Evolutionary conservation across 2,797 vertebrate genomes (phyloP).

Genomic region (Menidia menidia): DNA sequence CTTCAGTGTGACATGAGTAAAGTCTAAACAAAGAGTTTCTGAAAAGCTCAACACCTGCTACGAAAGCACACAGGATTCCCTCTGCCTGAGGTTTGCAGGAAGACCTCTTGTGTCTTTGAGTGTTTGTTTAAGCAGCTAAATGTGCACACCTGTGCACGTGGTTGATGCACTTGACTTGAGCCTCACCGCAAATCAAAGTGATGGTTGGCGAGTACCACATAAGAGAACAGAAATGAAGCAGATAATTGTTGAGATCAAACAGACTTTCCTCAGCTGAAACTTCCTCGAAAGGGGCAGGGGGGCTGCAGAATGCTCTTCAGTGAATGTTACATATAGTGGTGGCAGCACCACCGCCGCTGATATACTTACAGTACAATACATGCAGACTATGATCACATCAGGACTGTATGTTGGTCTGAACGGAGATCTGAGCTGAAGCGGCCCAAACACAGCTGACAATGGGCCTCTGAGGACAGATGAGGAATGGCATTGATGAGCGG

Average conservation of each 20-base stretch:
- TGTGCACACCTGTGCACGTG: conserved; percentile 56
- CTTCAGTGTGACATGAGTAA: conserved; percentile 20
- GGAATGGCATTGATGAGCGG: conserved; percentile 71
- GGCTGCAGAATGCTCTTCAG: conserved; percentile 33
- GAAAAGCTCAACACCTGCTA: conserved; percentile 36
- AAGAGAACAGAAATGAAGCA: conserved; percentile 71
- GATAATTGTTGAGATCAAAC: conserved; percentile 73
- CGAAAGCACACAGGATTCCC: conserved; percentile 52
- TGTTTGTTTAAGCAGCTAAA: conserved; percentile 56
- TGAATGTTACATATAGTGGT: conserved; percentile 52
- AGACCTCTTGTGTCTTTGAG: conserved; percentile 47
- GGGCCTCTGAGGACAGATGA: conserved; percentile 68
- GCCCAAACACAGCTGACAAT: conserved; percentile 56
- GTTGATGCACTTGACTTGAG: conserved; percentile 74
- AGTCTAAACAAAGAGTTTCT: conserved; percentile 49
- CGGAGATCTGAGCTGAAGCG: conserved; percentile 38
- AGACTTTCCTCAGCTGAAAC: conserved; percentile 47
- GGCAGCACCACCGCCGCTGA: conserved; percentile 46
- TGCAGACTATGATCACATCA: conserved; percentile 12
- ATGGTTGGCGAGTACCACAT: conserved; percentile 75
- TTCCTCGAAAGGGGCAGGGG: conserved; percentile 39
- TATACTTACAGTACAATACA: conserved; percentile 31
- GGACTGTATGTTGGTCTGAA: conserved; percentile 28
- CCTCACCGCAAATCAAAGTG: conserved; percentile 80
- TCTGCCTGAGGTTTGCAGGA: conserved; percentile 59